Percentiles rank a stretch among this genome's conserved stretches.
These are phyloP conservation scores for Colletes gigas DNA, from an alignment of 1,140 invertebrate species.

Conservation along the genomic window DNA sequence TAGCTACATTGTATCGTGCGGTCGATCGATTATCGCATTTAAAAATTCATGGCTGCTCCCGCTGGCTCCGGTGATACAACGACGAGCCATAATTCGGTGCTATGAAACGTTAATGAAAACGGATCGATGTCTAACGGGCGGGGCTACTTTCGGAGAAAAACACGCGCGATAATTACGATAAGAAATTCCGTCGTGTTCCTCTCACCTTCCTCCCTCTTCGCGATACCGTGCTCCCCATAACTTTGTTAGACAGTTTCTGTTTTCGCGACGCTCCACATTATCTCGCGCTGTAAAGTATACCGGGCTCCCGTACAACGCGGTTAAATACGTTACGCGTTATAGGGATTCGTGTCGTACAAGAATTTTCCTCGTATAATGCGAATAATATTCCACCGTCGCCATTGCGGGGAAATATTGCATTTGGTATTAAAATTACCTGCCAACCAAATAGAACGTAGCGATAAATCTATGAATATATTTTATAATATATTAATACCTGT, in stretches of 20 bases:
- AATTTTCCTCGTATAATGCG: no score
- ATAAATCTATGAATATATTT: no score
- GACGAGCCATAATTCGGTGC: background rate
- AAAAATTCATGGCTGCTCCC: background rate
- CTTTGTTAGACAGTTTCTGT: background rate
- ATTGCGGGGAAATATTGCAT: no score
- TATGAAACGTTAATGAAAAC: conserved; percentile 3
- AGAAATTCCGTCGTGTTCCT: conserved; percentile 45
- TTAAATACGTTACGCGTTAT: no score
- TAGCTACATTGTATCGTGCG: background rate
- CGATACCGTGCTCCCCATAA: background rate
- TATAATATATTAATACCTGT: no score
- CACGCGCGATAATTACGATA: conserved; percentile 45
- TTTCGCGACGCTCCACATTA: no score
- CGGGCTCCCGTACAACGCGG: no score
- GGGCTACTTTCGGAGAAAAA: background rate
- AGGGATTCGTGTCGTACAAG: no score
- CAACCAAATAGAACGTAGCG: no score
- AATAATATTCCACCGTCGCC: no score
- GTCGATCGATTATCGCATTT: background rate
- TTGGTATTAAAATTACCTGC: no score
- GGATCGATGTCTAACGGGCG: background rate
- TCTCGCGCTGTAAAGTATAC: background rate
- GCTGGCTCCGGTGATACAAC: background rate
- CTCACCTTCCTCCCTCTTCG: background rate